Evolutionary conservation across 1,140 invertebrate species (phyloP), one percentile per base, ranked within the genome.

Genomic region (Drosophila arawakana): DNA sequence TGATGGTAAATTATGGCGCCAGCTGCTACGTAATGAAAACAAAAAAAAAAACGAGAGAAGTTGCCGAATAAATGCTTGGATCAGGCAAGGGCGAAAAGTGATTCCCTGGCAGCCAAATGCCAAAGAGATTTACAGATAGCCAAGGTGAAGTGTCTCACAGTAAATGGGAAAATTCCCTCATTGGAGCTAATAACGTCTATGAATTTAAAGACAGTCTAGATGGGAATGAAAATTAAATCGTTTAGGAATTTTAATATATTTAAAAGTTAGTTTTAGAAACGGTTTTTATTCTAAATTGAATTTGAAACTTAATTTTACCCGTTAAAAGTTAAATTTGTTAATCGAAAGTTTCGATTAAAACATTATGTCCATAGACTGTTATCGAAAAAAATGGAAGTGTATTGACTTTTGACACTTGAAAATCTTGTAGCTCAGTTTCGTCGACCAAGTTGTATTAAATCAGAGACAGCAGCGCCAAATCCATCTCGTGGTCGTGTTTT

Each of bases 381-480:
- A 43, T 68, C 47, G 66, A 52, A 35, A 37, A 13, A 10, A 6
- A 2, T 43, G 3, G 5, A 13, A 9, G 15, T n/a, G 13, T 30
- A 30, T 3, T 30, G 5, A 13, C 50, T 35, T 54, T 54, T 41
- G 34, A 67, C 35, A 54, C 15, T 39, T 10, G 44, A n/a, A 34
- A n/a, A 30, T 18, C 3, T 46, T 10, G 30, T 15, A 7, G 47
- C 25, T 11, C 7, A 10, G 5, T 2, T 37, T 30, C 7, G n/a
- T 50, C 34, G 43, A 4, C 18, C 30, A n/a, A 4, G 15, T n/a
- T 21, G 10, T 15, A 50, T 30, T 30, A 7, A 59, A 60, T 60
- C 60, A 55, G 13, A 68, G 70, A 6, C 41, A 74, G 73, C 83
- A 44, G 49, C 80, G 83, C 68, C 44, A 80, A 58, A 67, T 63